Base-by-base conservation (phyloP, 2,797 vertebrate genomes). In the Urocyon cinereoargenteus region DNA sequence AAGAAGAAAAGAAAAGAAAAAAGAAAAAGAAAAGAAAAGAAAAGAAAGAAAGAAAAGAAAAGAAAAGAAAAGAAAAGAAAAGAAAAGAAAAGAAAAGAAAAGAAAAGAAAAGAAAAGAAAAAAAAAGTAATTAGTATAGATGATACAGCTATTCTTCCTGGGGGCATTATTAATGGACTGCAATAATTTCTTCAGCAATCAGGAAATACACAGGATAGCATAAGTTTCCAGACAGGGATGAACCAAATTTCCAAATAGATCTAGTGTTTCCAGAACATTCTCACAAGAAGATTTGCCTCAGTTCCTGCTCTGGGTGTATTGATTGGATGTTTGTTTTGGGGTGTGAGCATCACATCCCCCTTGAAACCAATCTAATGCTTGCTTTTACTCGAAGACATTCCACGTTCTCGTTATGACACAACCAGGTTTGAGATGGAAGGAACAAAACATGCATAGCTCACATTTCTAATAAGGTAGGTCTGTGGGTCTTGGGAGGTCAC, bases 261-360 rank as follows among this genome's bases (percentile, higher is more conserved):
- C 5, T 68, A 16, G 15, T 21, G 40, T 62, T n/a, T 91, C 73
- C 53, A 15, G 16, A 66, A 34, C 21, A 19, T 18, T 28, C 15
- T 55, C 68, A 31, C 6, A 3, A 15, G 40, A 57, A 0, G 26
- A 16, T 51, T 7, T 10, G 0, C 31, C 10, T 68, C 45, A 5
- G 8, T 19, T 55, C 45, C 66, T 75, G 51, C 24, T 73, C 40
- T 1, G 4, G 18, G n/a, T 2, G 0, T n/a, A 3, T 40, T 3
- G 6, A 16, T 0, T 3, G 51, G 19, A n/a, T 18, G 1, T 28
- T 53, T 55, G 53, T 9, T 40, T 49, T 14, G 15, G 21, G 7
- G 0, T 5, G 11, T 72, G 68, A 87, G 6, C 34, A n/a, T 15
- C 53, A 0, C 0, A 0, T 24, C 3, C 45, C 36, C 31, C 13